Evolutionary conservation across 1,140 invertebrate genomes (phyloP), one percentile per base, ranked within the genome.

Genomic region (Rhopalosiphum maidis): DNA sequence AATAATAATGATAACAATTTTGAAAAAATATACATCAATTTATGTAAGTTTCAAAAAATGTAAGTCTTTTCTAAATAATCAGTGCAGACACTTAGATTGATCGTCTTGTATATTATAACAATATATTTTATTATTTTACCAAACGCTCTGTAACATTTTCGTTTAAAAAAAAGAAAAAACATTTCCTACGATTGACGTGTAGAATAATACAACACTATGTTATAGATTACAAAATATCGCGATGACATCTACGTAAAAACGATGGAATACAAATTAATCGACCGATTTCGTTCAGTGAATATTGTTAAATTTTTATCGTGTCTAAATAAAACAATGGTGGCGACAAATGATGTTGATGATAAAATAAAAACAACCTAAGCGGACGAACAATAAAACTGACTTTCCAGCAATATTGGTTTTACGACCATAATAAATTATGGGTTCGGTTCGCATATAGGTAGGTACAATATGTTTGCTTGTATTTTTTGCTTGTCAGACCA

Each of bases 311-410:
- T 15, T 77, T 77, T 77, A 77, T 77, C 15, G 30, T 22, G 60
- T 6, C 60, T 77, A 77, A 77, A 77, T 77, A 77, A 77, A 77
- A 77, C 60, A 77, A 77, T 18, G 60, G 30, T 77, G 60, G 60
- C n/a, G 60, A 77, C 60, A n/a, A 77, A 77, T 77, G 60, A n/a
- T 35, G n/a, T n/a, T n/a, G n/a, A 77, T 77, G 60, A n/a, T n/a
- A 77, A 77, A 60, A 68, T n/a, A 68, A 18, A 23, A n/a, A n/a
- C n/a, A 68, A 68, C 60, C 60, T n/a, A 68, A 68, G 15, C 30
- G 60, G 60, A 77, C 30, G n/a, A 77, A 77, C 60, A 77, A 77
- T 77, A 77, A 77, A 77, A 77, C 60, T 6, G 60, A n/a, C 60
- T 35, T 77, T 15, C 15, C n/a, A 77, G 60, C 60, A 77, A 77